Evolutionary conservation across 2,888 invertebrate genomes (phyloP), one percentile per base, ranked within the genome.

Genomic region (Ceratothoa steindachneri): DNA sequence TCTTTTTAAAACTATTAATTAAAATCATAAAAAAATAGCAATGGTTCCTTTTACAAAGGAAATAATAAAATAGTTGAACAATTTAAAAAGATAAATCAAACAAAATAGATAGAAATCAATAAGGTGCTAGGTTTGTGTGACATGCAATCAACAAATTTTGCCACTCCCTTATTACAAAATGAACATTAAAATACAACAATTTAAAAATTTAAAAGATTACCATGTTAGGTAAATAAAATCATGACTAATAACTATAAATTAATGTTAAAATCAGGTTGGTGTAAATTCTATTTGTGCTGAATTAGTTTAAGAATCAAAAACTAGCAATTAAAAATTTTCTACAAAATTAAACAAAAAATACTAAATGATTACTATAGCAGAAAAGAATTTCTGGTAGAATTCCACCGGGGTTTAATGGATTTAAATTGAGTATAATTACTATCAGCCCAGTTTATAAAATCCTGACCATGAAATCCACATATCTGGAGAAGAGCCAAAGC

Each of bases 371-470:
- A 9, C 41, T 41, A 41, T 41, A 41, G 5, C 5, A 55, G 9
- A 55, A 55, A 55, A 55, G 55, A 24, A n/a, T 7, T 60, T 24
- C 3, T n/a, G 24, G 60, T 60, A 1, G 19, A 1, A n/a, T n/a
- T n/a, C 60, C 60, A 60, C 24, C 9, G n/a, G 1, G 60, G 60
- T 24, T 3, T 60, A 12, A 60, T 24, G 24, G 60, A 4, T 60
- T 24, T n/a, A 24, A 60, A 60, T 1, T n/a, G 3, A 60, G 3
- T 1, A 60, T 1, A 60, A 24, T 60, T 60, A 1, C 24, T 60
- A 24, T 60, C 60, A 4, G 60, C 60, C 60, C 60, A 60, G n/a
- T n/a, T 24, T 22, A 60, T 24, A 60, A 60, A 60, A 60, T 60
- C 22, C 24, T 60, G 22, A 12, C 22, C 60, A 60, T 60, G 60